Evolutionary conservation across 2,797 vertebrate species (phyloP), one percentile per base, ranked within the genome.

Genomic region (Hirundo rustica): DNA sequence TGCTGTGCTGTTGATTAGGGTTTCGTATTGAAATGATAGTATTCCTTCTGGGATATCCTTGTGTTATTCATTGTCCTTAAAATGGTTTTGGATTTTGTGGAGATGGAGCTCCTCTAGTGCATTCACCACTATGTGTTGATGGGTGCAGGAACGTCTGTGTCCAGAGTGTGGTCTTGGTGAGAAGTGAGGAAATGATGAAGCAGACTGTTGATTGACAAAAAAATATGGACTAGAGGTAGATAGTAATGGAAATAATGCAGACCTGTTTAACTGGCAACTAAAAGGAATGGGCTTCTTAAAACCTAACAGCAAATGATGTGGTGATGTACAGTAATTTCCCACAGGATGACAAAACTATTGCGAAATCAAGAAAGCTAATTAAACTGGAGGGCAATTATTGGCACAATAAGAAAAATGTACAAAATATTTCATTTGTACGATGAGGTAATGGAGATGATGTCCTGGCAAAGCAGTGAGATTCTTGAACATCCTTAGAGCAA

Each of bases 111-210:
- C 4, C 25, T 85, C 22, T 27, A 10, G 34, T 42, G 23, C 7
- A 1, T 48, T 82, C 40, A 11, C 6, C 3, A 2, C 20, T 45
- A 5, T 2, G 5, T 20, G 2, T 53, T 32, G 17, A 6, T 36
- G 30, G 44, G 8, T 72, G 20, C 34, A 66, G 34, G 25, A 82
- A 17, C 0, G 1, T 50, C 47, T 45, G 29, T 62, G 36, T 20
- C 17, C 55, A 42, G 7, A 15, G 51, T 26, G 21, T 5, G 5
- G 23, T 68, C 62, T 58, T 75, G 29, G 11, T 85, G 64, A 58
- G 47, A 67, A 50, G 14, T 15, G 36, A 44, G 44, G 71, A 84
- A 48, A 47, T 30, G 13, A 10, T 54, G 55, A 47, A 86, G 36
- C 38, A 65, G 19, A 34, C 14, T 16, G 3, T 20, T 13, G 9